Evolutionary conservation across 2,888 invertebrate species (phyloP), one percentile per base, ranked within the genome.

Genomic region (Chromoteleia sp.): DNA sequence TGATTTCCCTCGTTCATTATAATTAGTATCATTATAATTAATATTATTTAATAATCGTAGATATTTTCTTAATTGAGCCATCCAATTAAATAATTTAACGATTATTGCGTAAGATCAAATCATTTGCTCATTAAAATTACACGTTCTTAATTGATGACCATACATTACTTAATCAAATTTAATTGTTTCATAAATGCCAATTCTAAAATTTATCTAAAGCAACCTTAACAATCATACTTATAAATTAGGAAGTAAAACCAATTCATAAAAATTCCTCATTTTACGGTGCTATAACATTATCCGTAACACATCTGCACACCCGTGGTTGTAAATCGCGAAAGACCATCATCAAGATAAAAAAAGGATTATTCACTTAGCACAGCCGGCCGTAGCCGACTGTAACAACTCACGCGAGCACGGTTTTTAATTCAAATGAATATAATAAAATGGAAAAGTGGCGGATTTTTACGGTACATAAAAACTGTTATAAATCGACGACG

Each of bases 401-500:
- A 63, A 63, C 54, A 54, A 63, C 43, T 61, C 54, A 63, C 52
- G 41, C 33, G 33, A 76, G 17, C 15, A 25, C 48, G 50, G 59
- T 50, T 67, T 67, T 61, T 76, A 68, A 76, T 68, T 68, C 68
- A 76, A 68, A 59, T 54, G 68, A 41, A 59, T 56, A 70, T 54
- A 70, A 77, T 63, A 68, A 77, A 70, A 45, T 63, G 21, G 70
- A 61, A 70, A 77, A 70, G 67, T 58, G 58, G 63, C 30, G 56
- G 58, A 54, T 77, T 77, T 77, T 77, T 41, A 70, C 56, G 77
- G 68, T 77, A 77, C 68, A 70, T 70, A 63, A 63, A 77, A 70
- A 76, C 67, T 59, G 61, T 77, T 77, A 61, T 70, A 48, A 70
- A 77, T 70, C 30, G 56, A 14, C 59, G 50, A 59, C 25, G 30